Evolutionary conservation across 2,888 invertebrate genomes (phyloP).

Genomic region (Nephrotoma appendiculata): DNA sequence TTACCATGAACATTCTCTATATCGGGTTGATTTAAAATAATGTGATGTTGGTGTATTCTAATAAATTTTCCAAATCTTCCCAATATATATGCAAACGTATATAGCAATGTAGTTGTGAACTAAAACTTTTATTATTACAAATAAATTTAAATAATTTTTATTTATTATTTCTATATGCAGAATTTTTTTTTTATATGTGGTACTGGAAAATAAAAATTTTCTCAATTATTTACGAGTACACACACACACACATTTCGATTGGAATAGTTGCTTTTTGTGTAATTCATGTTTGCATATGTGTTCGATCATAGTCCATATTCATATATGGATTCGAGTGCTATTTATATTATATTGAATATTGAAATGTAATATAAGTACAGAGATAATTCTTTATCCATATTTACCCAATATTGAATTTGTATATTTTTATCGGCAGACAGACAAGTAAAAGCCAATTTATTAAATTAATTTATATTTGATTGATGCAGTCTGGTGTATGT

Average conservation of each 20-base stretch:
- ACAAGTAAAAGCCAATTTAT: background rate
- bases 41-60: background rate
- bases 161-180: background rate
- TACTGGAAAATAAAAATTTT: background rate
- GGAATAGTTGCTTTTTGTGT: background rate
- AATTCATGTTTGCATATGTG: background rate
- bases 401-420: background rate
- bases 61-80: background rate
- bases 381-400: background rate
- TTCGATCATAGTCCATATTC: background rate
- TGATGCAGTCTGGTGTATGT: background rate
- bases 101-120: background rate
- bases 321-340: background rate
- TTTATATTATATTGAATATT: background rate
- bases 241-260: background rate
- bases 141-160: background rate
- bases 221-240: background rate
- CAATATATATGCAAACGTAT: background rate
- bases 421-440: background rate
- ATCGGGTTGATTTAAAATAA: background rate
- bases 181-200: background rate
- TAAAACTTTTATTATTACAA: background rate
- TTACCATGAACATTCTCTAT: background rate
- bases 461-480: background rate
- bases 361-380: background rate